Conservation (phyloP, 2,113 vertebrate species). For the Asarcornis scutulata region DNA sequence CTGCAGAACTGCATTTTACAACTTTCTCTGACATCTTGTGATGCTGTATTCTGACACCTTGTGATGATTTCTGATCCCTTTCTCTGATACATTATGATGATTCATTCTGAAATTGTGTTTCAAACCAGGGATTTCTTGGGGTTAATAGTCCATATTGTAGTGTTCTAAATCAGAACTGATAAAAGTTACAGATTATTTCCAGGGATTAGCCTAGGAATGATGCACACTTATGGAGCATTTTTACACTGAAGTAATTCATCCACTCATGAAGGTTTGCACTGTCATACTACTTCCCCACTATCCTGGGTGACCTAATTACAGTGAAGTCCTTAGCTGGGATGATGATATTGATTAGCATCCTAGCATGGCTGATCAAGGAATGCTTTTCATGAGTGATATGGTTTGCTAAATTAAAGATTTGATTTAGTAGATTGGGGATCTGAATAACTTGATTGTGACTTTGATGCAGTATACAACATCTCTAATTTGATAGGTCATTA, state of each 20-base stretch:
- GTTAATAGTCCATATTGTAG: not conserved
- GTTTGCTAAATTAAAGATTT: not conserved
- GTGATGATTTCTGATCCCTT: not conserved
- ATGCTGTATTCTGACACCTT: not conserved
- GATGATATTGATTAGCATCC: not conserved
- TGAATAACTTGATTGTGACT: slow-evolving; percentile 41
- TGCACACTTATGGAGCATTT: not conserved
- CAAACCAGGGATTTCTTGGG: not conserved
- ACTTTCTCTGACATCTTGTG: not conserved
- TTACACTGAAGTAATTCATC: not conserved
- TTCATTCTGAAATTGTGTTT: not conserved
- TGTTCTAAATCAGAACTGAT: not conserved
- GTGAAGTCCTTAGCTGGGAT: not conserved
- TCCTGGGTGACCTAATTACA: not conserved
- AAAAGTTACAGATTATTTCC: not conserved
- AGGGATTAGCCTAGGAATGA: not conserved
- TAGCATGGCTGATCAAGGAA: not conserved
- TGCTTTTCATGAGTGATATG: not conserved
- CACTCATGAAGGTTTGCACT: not conserved
- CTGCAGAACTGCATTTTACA: not conserved
- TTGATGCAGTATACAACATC: slow-evolving; percentile 31
- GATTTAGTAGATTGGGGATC: not conserved
- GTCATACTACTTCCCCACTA: not conserved
- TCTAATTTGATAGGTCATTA: slow-evolving; percentile 41
- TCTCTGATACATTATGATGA: not conserved